phyloP scores from a whole-genome alignment of 1,140 invertebrate species.

The Carcinoscorpius rotundicauda region DNA sequence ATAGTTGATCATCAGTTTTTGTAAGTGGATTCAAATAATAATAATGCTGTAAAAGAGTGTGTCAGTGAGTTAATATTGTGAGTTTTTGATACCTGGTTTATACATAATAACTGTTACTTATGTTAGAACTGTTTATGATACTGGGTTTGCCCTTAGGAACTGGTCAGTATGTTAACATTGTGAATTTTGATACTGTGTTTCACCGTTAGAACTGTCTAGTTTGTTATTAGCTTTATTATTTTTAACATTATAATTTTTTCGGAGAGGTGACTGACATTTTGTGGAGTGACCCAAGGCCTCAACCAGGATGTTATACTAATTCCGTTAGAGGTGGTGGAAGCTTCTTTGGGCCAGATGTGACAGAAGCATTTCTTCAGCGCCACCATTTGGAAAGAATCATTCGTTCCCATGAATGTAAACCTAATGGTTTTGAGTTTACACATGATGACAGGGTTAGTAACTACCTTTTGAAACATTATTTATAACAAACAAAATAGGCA shows the following conservation, averaged over 20 bases:
- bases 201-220: not conserved
- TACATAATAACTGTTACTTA: too few relatives aligned
- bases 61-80: too few relatives aligned
- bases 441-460: constrained; percentile 59
- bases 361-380: constrained; percentile 55
- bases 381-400: constrained; percentile 63
- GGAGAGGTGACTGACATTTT: constrained; percentile 69
- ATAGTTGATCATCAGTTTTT: not conserved
- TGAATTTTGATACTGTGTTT: too few relatives aligned
- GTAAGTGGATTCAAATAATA: not conserved
- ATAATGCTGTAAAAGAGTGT: not conserved
- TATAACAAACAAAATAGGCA: not conserved
- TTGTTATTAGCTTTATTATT: not conserved
- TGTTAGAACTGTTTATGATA: too few relatives aligned
- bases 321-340: constrained; percentile 73
- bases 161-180: too few relatives aligned
- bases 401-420: constrained; percentile 84
- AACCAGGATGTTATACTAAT: constrained; percentile 55
- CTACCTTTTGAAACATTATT: constrained; percentile 3
- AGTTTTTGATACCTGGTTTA: too few relatives aligned
- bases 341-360: constrained; percentile 82
- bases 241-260: too few relatives aligned
- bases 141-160: too few relatives aligned
- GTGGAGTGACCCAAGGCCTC: constrained; percentile 76
- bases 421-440: constrained; percentile 72